phyloP scores from a whole-genome alignment of 2,797 vertebrate species.

The Mormyrus hasselquistii region DNA sequence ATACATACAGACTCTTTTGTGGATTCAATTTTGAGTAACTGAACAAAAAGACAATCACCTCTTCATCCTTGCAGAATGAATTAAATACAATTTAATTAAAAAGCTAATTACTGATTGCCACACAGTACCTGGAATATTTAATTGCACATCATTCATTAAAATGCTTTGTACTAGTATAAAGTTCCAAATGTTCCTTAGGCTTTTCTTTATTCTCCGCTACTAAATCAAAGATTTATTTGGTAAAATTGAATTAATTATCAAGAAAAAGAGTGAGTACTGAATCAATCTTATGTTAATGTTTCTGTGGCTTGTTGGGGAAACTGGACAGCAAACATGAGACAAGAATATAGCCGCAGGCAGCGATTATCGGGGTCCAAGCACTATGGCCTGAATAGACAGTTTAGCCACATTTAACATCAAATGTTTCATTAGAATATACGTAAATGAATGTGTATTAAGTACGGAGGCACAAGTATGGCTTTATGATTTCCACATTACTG shows the following conservation, averaged over 20 bases:
- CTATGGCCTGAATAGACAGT: not conserved
- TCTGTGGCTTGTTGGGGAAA: not conserved
- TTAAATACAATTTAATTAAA: slow-evolving; percentile 21
- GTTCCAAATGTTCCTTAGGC: not conserved
- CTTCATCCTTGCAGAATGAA: not conserved
- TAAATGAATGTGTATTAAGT: not conserved
- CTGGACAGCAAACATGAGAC: not conserved
- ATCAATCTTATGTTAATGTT: not conserved
- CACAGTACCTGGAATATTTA: slow-evolving; percentile 12
- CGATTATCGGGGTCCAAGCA: not conserved
- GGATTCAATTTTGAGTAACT: not conserved
- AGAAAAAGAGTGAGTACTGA: not conserved
- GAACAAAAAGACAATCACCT: not conserved
- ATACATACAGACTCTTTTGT: not conserved
- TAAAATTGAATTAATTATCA: slow-evolving; percentile 10
- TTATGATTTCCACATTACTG: not conserved
- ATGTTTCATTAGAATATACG: not conserved
- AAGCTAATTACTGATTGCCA: slow-evolving; percentile 17
- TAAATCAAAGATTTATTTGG: slow-evolving; percentile 8
- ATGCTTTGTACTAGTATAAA: slow-evolving; percentile 5
- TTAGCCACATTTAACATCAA: not conserved
- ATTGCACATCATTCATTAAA: slow-evolving; percentile 16
- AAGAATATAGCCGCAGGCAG: not conserved
- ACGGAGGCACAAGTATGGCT: not conserved
- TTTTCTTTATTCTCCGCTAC: not conserved